Base-by-base conservation (phyloP, 1,140 invertebrate species). In the Gonioctena quinquepunctata region DNA sequence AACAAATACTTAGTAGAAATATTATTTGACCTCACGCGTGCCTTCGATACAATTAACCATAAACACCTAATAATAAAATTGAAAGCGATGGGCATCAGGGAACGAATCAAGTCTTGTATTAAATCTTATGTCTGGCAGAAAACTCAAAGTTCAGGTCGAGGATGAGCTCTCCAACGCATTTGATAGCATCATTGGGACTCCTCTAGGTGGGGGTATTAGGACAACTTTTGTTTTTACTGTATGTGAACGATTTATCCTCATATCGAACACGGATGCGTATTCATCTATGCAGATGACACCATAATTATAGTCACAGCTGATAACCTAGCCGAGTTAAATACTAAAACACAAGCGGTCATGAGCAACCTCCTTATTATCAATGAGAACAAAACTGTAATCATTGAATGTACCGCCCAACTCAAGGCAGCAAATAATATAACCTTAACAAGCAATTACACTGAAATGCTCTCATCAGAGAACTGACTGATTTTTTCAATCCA, bases 91-190 rank as follows among this genome's bases (percentile, higher is more conserved):
- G 49, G 49, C 19, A 52, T 52, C 19, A 16, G 49, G 16, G 49
- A n/a, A 52, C 49, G 7, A 18, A 52, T 52, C n/a, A 6, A 52
- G 19, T 16, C n/a, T 6, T 52, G 49, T 6, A 52, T 52, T n/a
- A 6, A 52, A 21, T 52, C 49, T 52, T 52, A 52, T 52, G 16
- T 52, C 49, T 6, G 49, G 49, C 19, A 52, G 49, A 16, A 18
- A 16, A 52, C 49, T 59, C 57, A 60, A 23, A 23, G 57, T 60
- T 18, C 57, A 26, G 57, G 23, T 60, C n/a, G 57, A 60, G 57
- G 57, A 7, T 21, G 57, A 60, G 57, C 23, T 21, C 8, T 60
- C 57, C 11, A 23, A 26, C 18, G 8, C 8, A 21, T 60, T 21
- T 23, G 22, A 60, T 23, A 60, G 13, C n/a, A 3, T 60, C 18